These are phyloP conservation scores for Mugil cephalus DNA, from an alignment of 2,113 vertebrate genomes.

Conservation along the genomic window DNA sequence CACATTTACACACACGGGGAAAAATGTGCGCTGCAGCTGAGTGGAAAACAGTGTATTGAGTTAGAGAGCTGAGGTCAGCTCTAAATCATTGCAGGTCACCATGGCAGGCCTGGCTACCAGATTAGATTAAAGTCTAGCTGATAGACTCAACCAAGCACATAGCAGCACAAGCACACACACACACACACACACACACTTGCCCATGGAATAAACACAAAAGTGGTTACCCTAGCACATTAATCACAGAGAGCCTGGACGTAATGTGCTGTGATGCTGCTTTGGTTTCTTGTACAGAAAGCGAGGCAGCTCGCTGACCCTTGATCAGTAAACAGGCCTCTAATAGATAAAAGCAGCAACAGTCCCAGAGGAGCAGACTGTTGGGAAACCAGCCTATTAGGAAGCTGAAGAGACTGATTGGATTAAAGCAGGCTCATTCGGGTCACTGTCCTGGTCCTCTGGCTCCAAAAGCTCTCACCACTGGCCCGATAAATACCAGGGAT, in stretches of 20 bases:
- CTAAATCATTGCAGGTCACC: conserved; percentile 81
- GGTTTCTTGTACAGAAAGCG: conserved; percentile 56
- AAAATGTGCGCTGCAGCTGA: conserved; percentile 30
- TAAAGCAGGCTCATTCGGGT: conserved; percentile 58
- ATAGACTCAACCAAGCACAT: conserved; percentile 74
- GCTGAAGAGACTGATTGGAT: conserved; percentile 74
- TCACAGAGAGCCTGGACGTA: conserved; percentile 60
- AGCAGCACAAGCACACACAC: conserved; percentile 34
- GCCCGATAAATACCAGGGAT: conserved; percentile 20
- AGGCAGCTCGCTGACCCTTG: conserved; percentile 61
- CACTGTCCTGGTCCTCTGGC: conserved; percentile 62
- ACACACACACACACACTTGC: conserved; percentile 27
- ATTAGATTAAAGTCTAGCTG: conserved; percentile 79
- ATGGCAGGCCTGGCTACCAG: conserved; percentile 69
- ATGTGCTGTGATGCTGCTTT: conserved; percentile 65
- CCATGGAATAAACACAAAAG: conserved; percentile 64
- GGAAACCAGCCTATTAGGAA: conserved; percentile 72
- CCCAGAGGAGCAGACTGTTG: conserved; percentile 57
- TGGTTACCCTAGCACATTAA: conserved; percentile 72
- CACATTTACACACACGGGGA: conserved; percentile 32
- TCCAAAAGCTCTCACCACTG: conserved; percentile 47
- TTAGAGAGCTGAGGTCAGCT: conserved; percentile 77
- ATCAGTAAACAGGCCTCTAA: conserved; percentile 63
- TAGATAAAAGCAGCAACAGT: conserved; percentile 64
- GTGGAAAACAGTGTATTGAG: conserved; percentile 68